Evolutionary conservation across 2,888 invertebrate genomes (phyloP), one percentile per base, ranked within the genome.

Genomic region (Drosophila tripunctata): DNA sequence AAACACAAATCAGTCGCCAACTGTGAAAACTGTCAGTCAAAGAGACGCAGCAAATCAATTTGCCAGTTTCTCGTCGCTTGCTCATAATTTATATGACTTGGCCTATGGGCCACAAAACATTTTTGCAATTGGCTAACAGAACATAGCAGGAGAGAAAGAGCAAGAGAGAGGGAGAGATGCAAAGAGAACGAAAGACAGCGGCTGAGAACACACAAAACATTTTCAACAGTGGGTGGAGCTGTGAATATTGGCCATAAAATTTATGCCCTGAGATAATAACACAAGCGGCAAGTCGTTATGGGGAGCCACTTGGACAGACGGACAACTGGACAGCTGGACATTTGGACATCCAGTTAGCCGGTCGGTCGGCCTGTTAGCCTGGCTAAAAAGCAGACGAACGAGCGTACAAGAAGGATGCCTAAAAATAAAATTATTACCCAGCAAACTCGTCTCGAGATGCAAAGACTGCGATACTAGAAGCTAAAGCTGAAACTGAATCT

Each of bases 161-260:
- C 3, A 21, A 21, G 51, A 30, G 41, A 40, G 27, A 31, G 30
- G 31, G 12, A 17, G n/a, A 30, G 12, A n/a, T 14, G n/a, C 30
- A 14, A 10, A 12, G 6, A 40, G 8, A 24, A 8, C 12, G 21
- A 33, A 15, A 31, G 47, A 40, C 27, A 48, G 40, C 58, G 64
- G 60, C 64, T 12, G 19, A 72, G 62, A 69, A 69, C 75, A 75
- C 60, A 75, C 67, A 74, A 57, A 67, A 67, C 70, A 87, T 74
- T 85, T 78, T 88, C 88, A 88, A 87, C 88, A 87, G 88, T 88
- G 88, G 88, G 88, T 89, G 88, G 89, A 88, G 89, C 76, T 88
- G 88, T 88, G 88, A 88, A 88, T 89, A 88, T 88, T 75, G 87
- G 72, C 80, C 75, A 78, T 80, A 76, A 83, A 88, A 83, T 88